These are phyloP conservation scores for Trachemys scripta DNA, from an alignment of 2,113 vertebrate genomes.

Conservation along the genomic window DNA sequence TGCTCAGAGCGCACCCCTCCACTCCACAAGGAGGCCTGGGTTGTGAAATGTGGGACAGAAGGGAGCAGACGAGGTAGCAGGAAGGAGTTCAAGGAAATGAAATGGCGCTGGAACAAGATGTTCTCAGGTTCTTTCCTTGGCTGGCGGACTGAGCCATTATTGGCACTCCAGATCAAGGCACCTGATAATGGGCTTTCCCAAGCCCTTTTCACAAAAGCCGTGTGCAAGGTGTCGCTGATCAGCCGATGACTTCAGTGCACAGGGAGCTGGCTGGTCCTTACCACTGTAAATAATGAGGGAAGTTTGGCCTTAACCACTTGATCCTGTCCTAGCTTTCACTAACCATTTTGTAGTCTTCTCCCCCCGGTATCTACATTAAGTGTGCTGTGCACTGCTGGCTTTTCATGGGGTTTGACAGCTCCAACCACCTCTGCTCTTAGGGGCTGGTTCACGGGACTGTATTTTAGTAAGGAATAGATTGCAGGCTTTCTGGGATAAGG, in stretches of 20 bases:
- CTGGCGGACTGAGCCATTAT: not conserved
- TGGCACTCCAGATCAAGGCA: not conserved
- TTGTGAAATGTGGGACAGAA: rapidly evolving
- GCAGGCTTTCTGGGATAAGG: not conserved
- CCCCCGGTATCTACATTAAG: rapidly evolving
- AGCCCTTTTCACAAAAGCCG: rapidly evolving
- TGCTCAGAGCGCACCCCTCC: not conserved
- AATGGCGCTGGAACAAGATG: not conserved
- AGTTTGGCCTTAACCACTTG: not conserved
- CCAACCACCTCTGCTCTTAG: not conserved
- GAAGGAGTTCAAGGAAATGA: not conserved
- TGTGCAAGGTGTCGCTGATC: not conserved
- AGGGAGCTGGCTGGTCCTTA: not conserved
- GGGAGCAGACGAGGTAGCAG: not conserved
- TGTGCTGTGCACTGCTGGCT: not conserved
- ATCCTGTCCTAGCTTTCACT: not conserved
- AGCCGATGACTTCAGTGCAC: not conserved
- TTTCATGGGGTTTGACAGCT: not conserved
- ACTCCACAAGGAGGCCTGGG: not conserved
- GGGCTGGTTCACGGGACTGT: rapidly evolving
- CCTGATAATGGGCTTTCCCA: rapidly evolving
- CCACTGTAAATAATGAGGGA: not conserved
- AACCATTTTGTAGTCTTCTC: not conserved
- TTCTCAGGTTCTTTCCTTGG: not conserved
- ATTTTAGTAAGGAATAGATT: not conserved